A percentile compares a stretch with the other conserved stretches of the same genome.
These are phyloP conservation scores for Chrysina gloriosa DNA, from an alignment of 2,888 invertebrate genomes.

Conservation along the genomic window DNA sequence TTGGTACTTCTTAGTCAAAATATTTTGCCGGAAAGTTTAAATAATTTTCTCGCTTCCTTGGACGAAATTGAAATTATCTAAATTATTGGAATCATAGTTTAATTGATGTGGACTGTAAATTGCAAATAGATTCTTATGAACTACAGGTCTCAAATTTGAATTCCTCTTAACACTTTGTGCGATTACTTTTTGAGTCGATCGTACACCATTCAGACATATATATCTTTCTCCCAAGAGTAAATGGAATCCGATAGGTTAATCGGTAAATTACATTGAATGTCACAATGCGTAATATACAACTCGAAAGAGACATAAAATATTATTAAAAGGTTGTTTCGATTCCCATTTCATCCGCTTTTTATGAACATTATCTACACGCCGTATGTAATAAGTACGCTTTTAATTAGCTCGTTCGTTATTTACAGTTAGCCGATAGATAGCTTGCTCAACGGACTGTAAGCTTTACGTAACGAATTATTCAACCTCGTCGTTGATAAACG, in stretches of 20 bases:
- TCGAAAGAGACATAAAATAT: slow-evolving; percentile 41
- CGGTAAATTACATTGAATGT: slow-evolving; percentile 47
- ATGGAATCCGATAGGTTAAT: slow-evolving; percentile 43
- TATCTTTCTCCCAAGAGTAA: slow-evolving; percentile 36
- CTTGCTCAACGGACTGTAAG: slow-evolving; percentile 1
- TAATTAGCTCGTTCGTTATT: slow-evolving; percentile 12
- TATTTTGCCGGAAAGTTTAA: no score
- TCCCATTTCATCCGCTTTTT: slow-evolving; percentile 7
- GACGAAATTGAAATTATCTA: no score
- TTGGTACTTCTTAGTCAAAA: no score
- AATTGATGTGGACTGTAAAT: background rate
- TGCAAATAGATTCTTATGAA: background rate
- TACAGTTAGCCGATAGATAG: slow-evolving; percentile 18
- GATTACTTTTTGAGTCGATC: background rate
- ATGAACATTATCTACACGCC: background rate
- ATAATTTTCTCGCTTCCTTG: no score
- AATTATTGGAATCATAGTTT: no score
- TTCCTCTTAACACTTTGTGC: no score
- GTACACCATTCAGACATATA: background rate
- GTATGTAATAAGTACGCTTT: background rate
- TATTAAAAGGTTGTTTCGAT: slow-evolving; percentile 16
- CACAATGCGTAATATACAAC: slow-evolving; percentile 47
- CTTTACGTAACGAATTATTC: slow-evolving; percentile 15
- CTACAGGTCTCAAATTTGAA: background rate
- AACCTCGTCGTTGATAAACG: background rate